Percentiles rank a stretch among this genome's conserved stretches.
Evolutionary conservation across 2,113 vertebrate genomes (phyloP).

Genomic region (Gambusia holbrooki): DNA sequence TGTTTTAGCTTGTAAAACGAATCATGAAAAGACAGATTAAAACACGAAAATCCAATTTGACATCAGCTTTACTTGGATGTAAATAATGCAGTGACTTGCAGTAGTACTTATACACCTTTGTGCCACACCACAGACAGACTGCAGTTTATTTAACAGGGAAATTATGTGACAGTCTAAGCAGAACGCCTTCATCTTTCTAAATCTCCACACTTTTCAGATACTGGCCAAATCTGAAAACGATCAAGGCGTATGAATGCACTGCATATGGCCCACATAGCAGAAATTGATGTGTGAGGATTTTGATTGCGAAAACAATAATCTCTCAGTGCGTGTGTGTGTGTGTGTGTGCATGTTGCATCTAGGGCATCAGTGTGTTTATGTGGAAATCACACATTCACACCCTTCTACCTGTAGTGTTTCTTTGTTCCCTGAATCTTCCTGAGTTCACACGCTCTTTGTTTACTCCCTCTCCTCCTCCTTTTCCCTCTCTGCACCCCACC

Average conservation of each 20-base stretch:
- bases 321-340: conserved; percentile 10
- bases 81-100: neutral
- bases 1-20: conserved; percentile 5
- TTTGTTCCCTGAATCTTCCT: conserved; percentile 13
- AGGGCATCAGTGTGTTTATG: conserved; percentile 15
- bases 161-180: no score
- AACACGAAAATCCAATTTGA: neutral
- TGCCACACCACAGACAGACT: no score
- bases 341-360: conserved; percentile 10
- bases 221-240: no score
- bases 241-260: no score
- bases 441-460: conserved; percentile 53
- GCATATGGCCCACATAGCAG: no score
- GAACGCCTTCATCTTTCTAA: no score
- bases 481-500: no score
- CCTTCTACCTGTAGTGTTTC: conserved; percentile 25
- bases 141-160: no score
- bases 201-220: no score
- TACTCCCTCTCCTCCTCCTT: neutral
- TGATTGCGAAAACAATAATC: conserved; percentile 4
- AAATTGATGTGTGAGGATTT: conserved; percentile 3
- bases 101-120: no score
- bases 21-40: neutral
- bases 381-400: conserved; percentile 22
- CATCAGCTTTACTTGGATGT: neutral